Evolutionary conservation across 2,113 vertebrate genomes (phyloP).

Genomic region (Heterocephalus glaber): DNA sequence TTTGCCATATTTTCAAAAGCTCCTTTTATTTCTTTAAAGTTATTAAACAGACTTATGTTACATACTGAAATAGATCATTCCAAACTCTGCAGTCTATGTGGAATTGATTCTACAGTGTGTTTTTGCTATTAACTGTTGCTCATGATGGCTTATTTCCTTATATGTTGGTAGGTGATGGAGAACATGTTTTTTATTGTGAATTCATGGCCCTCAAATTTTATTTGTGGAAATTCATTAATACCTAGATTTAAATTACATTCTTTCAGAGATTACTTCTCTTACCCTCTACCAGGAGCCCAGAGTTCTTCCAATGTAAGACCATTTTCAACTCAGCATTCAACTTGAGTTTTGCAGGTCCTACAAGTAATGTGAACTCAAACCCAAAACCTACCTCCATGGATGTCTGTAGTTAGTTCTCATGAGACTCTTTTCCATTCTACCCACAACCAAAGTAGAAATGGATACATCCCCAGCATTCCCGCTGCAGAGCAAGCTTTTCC

Average conservation of each 20-base stretch:
- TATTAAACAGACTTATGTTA: conserved; percentile 35
- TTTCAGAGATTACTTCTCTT: conserved; percentile 19
- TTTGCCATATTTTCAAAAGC: conserved; percentile 28
- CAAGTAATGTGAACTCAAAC: not conserved
- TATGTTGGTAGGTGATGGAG: not conserved
- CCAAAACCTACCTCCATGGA: not conserved
- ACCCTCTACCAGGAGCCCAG: not conserved
- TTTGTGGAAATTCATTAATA: not conserved
- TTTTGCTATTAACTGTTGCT: conserved; percentile 42
- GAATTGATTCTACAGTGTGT: not conserved
- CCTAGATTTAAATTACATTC: conserved; percentile 4
- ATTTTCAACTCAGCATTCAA: not conserved
- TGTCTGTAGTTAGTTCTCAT: not conserved
- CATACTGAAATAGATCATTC: not conserved
- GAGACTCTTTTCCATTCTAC: not conserved
- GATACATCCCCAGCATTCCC: not conserved
- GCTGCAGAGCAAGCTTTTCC: not conserved
- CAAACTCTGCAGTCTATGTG: not conserved
- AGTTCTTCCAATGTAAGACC: not conserved
- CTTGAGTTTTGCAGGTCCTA: not conserved
- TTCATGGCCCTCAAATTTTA: conserved; percentile 6
- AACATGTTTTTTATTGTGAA: not conserved
- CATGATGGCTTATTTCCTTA: not conserved
- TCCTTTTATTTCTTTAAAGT: conserved; percentile 52
- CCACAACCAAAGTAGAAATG: conserved; percentile 12